Conservation (phyloP, 2,888 invertebrate genomes). For the Eristalis pertinax region DNA sequence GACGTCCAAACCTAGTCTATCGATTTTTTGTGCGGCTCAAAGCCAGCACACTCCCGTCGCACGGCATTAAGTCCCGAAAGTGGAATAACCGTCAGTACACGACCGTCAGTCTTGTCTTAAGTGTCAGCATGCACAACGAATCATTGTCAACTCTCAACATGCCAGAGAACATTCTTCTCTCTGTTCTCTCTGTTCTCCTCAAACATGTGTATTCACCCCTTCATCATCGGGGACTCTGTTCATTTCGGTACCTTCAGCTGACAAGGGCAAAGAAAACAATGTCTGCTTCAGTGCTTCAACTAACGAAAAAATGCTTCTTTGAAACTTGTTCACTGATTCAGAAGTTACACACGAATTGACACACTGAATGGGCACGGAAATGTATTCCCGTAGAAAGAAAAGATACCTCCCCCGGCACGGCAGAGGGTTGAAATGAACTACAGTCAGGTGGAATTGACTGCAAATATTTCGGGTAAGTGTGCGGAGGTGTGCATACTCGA, state of each 20-base stretch:
- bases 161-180: not conserved
- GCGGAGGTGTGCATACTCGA: not conserved
- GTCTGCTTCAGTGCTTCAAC: not conserved
- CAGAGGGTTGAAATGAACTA: not conserved
- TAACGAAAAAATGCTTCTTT: not conserved
- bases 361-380: not conserved
- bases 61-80: not conserved
- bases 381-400: not conserved
- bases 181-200: not conserved
- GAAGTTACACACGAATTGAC: not conserved
- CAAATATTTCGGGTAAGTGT: not conserved
- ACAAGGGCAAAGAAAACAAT: not conserved
- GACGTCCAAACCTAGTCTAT: not conserved
- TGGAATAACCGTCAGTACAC: not conserved
- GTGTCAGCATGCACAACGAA: not conserved
- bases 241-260: not conserved
- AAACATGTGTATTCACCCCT: not conserved
- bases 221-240: not conserved
- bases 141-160: not conserved
- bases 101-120: not conserved
- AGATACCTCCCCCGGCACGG: not conserved
- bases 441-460: not conserved
- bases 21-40: not conserved
- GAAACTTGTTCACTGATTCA: not conserved
- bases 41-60: not conserved